Evolutionary conservation across 2,797 vertebrate species (phyloP).

Genomic region (Ptychobarbus kaznakovi): DNA sequence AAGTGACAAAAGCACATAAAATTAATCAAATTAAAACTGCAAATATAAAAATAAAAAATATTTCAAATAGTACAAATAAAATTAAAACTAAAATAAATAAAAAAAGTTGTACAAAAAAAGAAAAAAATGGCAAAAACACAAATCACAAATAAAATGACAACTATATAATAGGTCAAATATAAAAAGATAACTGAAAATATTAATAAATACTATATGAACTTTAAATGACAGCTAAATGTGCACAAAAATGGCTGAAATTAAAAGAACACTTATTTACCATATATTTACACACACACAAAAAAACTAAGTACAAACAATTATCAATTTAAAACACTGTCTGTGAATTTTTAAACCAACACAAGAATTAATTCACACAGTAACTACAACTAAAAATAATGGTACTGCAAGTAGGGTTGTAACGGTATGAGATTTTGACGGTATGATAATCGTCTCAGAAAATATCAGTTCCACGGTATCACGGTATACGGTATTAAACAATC

Average conservation of each 20-base stretch:
- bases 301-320: not conserved
- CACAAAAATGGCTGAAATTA: not conserved
- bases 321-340: not conserved
- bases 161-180: not conserved
- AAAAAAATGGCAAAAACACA: not conserved
- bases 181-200: not conserved
- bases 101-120: too few species aligned
- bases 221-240: not conserved
- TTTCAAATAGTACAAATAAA: not conserved
- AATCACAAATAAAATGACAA: not conserved
- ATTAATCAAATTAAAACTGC: not conserved
- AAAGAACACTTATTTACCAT: not conserved
- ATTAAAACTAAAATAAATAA: not conserved
- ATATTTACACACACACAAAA: not conserved
- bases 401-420: too few species aligned
- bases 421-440: too few species aligned
- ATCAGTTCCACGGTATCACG: too few species aligned
- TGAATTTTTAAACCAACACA: not conserved
- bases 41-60: not conserved
- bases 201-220: not conserved
- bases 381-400: slow-evolving; percentile 33
- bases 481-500: too few species aligned
- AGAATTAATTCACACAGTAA: not conserved
- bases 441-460: too few species aligned
- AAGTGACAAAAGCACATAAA: not conserved